These are phyloP conservation scores for Mus spretus DNA, from an alignment of 2,797 vertebrate genomes.

Conservation along the genomic window DNA sequence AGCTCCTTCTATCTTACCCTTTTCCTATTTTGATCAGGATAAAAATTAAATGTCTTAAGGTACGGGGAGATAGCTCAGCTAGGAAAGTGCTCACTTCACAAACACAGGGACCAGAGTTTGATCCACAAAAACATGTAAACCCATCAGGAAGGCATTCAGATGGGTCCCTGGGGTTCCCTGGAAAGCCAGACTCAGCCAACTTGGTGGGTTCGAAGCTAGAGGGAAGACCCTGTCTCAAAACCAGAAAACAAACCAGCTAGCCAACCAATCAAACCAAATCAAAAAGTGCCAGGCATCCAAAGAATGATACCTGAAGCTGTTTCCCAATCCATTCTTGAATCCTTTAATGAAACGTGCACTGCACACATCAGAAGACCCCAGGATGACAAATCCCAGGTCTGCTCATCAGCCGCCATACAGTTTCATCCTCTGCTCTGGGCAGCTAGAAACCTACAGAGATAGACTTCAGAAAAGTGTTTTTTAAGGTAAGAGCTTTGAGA, in stretches of 20 bases:
- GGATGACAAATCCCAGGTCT: no score
- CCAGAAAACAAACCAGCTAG: not conserved
- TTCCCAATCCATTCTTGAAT: not conserved
- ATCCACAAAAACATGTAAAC: not conserved
- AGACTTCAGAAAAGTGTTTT: not conserved
- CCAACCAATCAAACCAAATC: not conserved
- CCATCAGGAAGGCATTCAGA: not conserved
- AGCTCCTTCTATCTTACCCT: not conserved
- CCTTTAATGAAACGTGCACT: not conserved
- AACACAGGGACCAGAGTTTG: not conserved
- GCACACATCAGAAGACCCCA: not conserved
- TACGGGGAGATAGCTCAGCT: not conserved
- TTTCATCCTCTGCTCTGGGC: not conserved
- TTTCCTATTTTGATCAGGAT: not conserved
- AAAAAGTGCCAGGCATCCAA: not conserved
- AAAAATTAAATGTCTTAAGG: not conserved
- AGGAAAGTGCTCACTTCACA: not conserved
- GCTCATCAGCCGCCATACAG: accelerated
- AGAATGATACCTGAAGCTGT: not conserved
- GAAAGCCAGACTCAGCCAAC: not conserved
- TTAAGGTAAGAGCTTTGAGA: not conserved
- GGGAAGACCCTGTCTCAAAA: not conserved
- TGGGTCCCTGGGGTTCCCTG: not conserved
- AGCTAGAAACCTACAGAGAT: not conserved
- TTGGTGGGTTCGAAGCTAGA: not conserved